Evolutionary conservation across 2,888 invertebrate genomes (phyloP).

Genomic region (Eilema depressum): DNA sequence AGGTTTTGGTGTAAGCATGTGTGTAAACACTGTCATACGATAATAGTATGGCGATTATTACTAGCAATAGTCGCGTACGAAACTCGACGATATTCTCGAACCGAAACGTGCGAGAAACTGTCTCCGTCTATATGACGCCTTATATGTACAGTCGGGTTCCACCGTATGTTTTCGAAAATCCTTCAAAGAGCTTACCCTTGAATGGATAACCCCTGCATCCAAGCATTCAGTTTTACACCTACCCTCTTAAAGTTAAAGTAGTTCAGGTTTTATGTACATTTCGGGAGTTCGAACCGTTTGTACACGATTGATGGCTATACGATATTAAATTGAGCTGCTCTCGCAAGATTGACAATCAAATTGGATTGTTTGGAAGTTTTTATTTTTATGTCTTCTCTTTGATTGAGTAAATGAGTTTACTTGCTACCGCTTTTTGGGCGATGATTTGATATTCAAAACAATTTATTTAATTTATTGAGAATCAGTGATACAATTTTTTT

Average conservation of each 20-base stretch:
- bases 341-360: conserved; percentile 7
- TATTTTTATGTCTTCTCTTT: conserved; percentile 13
- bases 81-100: no score
- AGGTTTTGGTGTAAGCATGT: no score
- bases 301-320: background rate
- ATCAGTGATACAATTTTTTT: no score
- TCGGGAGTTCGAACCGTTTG: conserved; percentile 24
- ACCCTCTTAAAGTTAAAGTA: conserved; percentile 28
- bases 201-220: conserved; percentile 6
- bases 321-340: conserved; percentile 14
- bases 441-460: background rate
- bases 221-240: conserved; percentile 27
- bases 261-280: conserved; percentile 34
- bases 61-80: no score
- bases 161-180: no score
- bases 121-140: no score
- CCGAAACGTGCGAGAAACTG: no score
- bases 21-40: no score
- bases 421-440: background rate
- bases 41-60: no score
- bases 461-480: conserved; percentile 4
- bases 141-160: background rate
- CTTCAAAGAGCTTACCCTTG: background rate
- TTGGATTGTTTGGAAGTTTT: conserved; percentile 9
- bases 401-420: conserved; percentile 13